A percentile compares a stretch with the other conserved stretches of the same genome.
These are phyloP conservation scores for Fragum sueziense DNA, from an alignment of 2,888 invertebrate species.

Conservation along the genomic window DNA sequence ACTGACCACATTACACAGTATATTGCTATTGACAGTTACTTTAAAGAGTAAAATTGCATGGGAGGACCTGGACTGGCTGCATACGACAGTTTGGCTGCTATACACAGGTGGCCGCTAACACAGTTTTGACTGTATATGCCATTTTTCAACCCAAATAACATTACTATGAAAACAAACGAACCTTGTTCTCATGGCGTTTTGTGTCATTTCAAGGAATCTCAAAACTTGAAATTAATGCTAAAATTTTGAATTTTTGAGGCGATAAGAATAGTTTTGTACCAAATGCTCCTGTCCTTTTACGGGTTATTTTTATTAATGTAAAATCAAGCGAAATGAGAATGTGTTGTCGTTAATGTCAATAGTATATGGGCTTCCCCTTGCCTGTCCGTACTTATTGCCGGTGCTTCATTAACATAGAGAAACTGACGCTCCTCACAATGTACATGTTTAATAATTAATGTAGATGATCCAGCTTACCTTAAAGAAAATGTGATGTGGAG, in stretches of 20 bases:
- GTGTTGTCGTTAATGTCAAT: constrained; percentile 22
- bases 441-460: too few relatives aligned
- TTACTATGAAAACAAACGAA: background rate
- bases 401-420: constrained; percentile 12
- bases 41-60: too few relatives aligned
- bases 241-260: constrained; percentile 5
- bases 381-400: background rate
- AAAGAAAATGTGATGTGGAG: too few relatives aligned
- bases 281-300: constrained; percentile 1
- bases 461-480: too few relatives aligned
- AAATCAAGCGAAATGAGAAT: constrained; percentile 17
- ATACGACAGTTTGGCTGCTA: too few relatives aligned
- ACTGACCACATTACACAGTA: too few relatives aligned
- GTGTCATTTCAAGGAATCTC: constrained; percentile 17
- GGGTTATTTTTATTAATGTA: constrained; percentile 22
- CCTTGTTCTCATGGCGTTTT: constrained; percentile 4
- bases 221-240: constrained; percentile 17
- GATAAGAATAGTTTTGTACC: constrained; percentile 21
- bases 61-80: too few relatives aligned
- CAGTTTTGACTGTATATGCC: too few relatives aligned
- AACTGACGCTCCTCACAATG: too few relatives aligned
- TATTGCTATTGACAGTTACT: too few relatives aligned
- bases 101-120: too few relatives aligned
- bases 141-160: background rate
- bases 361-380: background rate